phyloP scores from a whole-genome alignment of 1,140 invertebrate species.

The Plectrocnemia conspersa region DNA sequence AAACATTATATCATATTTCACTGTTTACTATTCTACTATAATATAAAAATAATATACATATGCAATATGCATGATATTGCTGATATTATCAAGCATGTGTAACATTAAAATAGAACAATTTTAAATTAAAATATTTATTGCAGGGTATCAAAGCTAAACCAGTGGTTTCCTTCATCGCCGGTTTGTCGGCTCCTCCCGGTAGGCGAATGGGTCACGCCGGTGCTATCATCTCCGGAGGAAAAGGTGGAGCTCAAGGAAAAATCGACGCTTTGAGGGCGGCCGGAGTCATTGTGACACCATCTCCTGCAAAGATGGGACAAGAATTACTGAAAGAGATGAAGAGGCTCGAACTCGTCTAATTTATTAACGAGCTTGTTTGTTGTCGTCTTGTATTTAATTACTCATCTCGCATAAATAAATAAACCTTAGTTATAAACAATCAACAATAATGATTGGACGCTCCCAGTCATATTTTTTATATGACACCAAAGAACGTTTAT shows the following conservation, averaged over 20 bases:
- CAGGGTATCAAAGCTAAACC: conserved; percentile 93
- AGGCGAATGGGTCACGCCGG: conserved; percentile 98
- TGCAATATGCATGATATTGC: not conserved
- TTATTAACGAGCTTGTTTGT: too few species aligned
- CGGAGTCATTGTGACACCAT: conserved; percentile 90
- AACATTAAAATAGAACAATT: conserved; percentile 1
- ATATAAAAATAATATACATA: too few species aligned
- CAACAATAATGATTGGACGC: too few species aligned
- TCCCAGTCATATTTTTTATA: too few species aligned
- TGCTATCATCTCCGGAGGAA: conserved; percentile 97
- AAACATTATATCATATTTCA: too few species aligned
- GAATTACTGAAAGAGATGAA: conserved; percentile 86
- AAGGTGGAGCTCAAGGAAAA: conserved; percentile 97
- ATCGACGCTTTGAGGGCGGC: conserved; percentile 92
- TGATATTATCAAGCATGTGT: not conserved
- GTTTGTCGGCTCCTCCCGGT: conserved; percentile 94
- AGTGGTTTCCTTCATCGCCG: conserved; percentile 99
- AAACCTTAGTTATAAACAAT: too few species aligned
- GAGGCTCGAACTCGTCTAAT: conserved; percentile 62
- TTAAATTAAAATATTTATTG: conserved; percentile 12
- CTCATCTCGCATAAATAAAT: too few species aligned
- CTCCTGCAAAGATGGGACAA: conserved; percentile 93
- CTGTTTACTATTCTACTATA: too few species aligned
- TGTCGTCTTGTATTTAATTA: too few species aligned
- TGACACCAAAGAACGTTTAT: too few species aligned